These are phyloP conservation scores for Drosophila kohkoa DNA, from an alignment of 1,140 invertebrate genomes.

Conservation along the genomic window DNA sequence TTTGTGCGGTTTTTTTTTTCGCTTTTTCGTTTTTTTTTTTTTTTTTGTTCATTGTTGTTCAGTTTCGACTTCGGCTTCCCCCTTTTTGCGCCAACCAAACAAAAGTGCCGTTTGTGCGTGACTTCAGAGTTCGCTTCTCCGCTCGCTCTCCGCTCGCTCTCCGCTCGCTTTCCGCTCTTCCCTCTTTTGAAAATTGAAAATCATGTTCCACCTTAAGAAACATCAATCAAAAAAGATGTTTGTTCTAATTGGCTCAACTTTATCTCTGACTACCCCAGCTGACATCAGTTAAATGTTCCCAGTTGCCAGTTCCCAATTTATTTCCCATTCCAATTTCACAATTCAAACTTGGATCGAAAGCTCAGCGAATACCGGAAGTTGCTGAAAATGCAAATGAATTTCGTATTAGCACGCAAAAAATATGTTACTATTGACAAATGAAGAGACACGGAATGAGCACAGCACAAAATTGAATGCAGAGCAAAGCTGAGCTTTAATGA, in stretches of 20 bases:
- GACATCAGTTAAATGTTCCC: background rate
- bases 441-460: background rate
- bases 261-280: background rate
- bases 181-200: conserved; percentile 39
- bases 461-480: background rate
- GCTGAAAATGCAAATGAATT: conserved; percentile 42
- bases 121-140: conserved; percentile 14
- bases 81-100: background rate
- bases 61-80: background rate
- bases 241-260: conserved; percentile 52
- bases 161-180: too few relatives aligned
- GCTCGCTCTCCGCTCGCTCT: too few relatives aligned
- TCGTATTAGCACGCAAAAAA: conserved; percentile 23
- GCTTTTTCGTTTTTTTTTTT: background rate
- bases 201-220: conserved; percentile 45
- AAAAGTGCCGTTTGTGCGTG: conserved; percentile 56
- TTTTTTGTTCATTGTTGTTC: conserved; percentile 32
- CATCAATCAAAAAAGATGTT: conserved; percentile 53
- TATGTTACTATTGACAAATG: background rate
- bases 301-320: background rate
- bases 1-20: conserved; percentile 39
- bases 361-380: conserved; percentile 31
- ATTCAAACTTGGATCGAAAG: background rate
- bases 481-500: background rate
- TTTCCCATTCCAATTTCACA: too few relatives aligned